These are phyloP conservation scores for Notoglanidium macrostoma DNA, from an alignment of 2,797 vertebrate genomes.

Conservation along the genomic window DNA sequence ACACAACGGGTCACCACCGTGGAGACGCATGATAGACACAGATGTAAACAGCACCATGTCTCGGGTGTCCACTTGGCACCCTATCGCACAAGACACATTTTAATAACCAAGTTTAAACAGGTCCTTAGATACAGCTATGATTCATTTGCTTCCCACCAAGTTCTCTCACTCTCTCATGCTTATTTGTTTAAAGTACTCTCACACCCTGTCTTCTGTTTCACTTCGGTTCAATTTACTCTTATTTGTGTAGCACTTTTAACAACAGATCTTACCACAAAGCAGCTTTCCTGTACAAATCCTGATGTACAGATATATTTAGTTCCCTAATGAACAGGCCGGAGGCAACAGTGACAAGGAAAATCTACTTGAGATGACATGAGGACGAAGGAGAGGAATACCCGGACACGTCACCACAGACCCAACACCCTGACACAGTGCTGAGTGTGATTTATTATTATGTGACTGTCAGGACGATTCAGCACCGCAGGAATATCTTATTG, in stretches of 20 bases:
- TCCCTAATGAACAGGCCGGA: background rate
- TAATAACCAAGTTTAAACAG: too few relatives aligned
- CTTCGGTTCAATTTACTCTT: background rate
- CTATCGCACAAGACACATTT: too few relatives aligned
- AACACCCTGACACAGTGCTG: background rate
- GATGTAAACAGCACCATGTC: too few relatives aligned
- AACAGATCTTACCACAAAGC: background rate
- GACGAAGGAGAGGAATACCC: background rate
- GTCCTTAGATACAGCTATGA: background rate
- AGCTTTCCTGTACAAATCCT: background rate
- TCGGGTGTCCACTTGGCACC: too few relatives aligned
- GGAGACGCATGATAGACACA: too few relatives aligned
- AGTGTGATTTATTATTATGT: background rate
- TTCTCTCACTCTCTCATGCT: background rate
- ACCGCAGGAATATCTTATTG: background rate
- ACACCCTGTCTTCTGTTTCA: background rate
- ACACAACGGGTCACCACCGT: too few relatives aligned
- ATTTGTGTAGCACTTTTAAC: background rate
- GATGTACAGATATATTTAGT: background rate
- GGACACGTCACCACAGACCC: background rate
- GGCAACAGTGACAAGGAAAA: background rate
- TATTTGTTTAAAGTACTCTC: too few relatives aligned
- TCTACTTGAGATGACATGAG: background rate
- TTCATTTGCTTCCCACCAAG: background rate
- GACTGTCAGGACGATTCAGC: background rate